Evolutionary conservation across 1,140 invertebrate species (phyloP), one percentile per base, ranked within the genome.

Genomic region (Macrocentrus cingulum): DNA sequence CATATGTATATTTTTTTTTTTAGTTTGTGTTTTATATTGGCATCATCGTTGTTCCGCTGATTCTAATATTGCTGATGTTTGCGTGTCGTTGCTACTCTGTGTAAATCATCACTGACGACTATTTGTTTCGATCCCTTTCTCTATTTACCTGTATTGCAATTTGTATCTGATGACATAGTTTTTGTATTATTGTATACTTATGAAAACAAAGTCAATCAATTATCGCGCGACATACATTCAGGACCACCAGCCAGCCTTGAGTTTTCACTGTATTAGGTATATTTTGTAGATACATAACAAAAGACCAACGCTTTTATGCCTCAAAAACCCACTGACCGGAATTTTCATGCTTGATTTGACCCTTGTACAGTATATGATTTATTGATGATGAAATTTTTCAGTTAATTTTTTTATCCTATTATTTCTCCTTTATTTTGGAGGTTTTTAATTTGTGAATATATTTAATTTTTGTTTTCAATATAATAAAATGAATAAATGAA

Each of bases 181-280:
- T 11, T n/a, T 39, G 3, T 39, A 13, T 39, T 39, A 13, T 7
- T 11, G 29, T 7, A 7, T 39, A 11, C 13, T 39, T 39, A 8
- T 15, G 36, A 39, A 9, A 29, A 29, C 25, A 29, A 29, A 29
- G 25, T 9, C 3, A 39, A 39, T 8, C 36, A n/a, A 5, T 39
- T n/a, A n/a, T n/a, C n/a, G n/a, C 13, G 7, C 8, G 13, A 8
- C 13, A n/a, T 13, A 39, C 36, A 39, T 8, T 39, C 11, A 15
- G 36, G 36, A 39, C 36, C 36, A 39, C 36, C 36, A 39, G 36
- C 36, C 36, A 39, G 36, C 36, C 36, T 39, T 9, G 25, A 29
- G 9, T 29, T 9, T 29, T 4, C 4, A 29, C 4, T 29, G 4
- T 9, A 29, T 29, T n/a, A n/a, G n/a, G 2, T 39, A 8, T n/a